phyloP scores from a whole-genome alignment of 2,888 invertebrate genomes.

The Ectemnius cavifrons region DNA sequence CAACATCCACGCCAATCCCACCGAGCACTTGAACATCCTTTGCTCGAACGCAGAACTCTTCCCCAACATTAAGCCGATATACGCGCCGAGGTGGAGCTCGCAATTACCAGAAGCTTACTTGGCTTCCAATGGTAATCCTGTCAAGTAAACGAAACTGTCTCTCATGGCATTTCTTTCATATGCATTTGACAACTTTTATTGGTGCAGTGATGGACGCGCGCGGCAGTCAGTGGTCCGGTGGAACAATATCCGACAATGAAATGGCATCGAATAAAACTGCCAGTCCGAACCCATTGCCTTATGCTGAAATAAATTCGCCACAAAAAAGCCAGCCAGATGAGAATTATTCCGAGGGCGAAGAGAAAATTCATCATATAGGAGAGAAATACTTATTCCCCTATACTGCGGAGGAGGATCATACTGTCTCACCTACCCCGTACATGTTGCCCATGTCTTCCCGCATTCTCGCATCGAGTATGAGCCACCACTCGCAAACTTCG shows the following conservation, averaged over 20 bases:
- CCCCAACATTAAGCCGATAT: constrained; percentile 83
- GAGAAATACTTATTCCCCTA: constrained; percentile 93
- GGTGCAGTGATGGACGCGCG: constrained; percentile 68
- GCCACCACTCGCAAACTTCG: constrained; percentile 75
- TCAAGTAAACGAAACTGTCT: neutral
- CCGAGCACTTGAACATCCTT: constrained; percentile 74
- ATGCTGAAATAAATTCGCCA: constrained; percentile 84
- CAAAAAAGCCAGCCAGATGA: constrained; percentile 72
- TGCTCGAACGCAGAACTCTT: constrained; percentile 84
- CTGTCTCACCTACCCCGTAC: constrained; percentile 75
- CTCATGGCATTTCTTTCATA: neutral
- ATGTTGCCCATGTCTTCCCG: constrained; percentile 75
- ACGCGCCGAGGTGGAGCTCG: constrained; percentile 84
- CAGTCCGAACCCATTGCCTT: constrained; percentile 86
- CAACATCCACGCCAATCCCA: constrained; percentile 78
- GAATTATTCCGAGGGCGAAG: constrained; percentile 74
- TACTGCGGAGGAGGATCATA: constrained; percentile 81
- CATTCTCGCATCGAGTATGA: constrained; percentile 74
- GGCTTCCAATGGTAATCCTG: constrained; percentile 72
- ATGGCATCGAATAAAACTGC: constrained; percentile 81
- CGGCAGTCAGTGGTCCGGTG: constrained; percentile 86
- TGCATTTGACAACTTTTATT: neutral
- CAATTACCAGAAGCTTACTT: constrained; percentile 84
- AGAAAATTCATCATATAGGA: constrained; percentile 81
- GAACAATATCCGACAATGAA: constrained; percentile 88